A percentile compares a stretch with the other conserved stretches of the same genome.
Evolutionary conservation across 2,888 invertebrate genomes (phyloP).

Genomic region (Mamestra brassicae): DNA sequence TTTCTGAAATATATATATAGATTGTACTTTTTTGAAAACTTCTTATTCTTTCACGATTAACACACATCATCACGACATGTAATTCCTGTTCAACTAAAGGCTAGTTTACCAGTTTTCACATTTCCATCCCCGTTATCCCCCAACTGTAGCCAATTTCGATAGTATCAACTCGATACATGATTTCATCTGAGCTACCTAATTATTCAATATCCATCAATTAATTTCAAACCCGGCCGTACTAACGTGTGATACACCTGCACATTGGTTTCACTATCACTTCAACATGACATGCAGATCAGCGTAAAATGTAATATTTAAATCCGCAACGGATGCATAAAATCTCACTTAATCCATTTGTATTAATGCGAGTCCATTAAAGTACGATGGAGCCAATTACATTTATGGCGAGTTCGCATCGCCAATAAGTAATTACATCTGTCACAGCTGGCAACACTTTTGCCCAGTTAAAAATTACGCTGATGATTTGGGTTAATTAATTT

Average conservation of each 20-base stretch:
- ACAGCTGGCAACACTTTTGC: slow-evolving; percentile 63
- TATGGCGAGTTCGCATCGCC: slow-evolving; percentile 64
- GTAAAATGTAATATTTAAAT: slow-evolving; percentile 52
- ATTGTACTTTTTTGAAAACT: not conserved
- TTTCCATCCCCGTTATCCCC: not conserved
- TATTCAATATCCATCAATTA: slow-evolving; percentile 1
- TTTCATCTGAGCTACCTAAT: not conserved
- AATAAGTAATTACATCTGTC: slow-evolving; percentile 70
- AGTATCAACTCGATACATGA: not conserved
- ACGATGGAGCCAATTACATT: slow-evolving; percentile 67
- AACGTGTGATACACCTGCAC: not conserved
- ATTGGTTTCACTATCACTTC: slow-evolving; percentile 5
- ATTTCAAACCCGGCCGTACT: not conserved
- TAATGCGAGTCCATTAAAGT: slow-evolving; percentile 67
- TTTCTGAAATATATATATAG: too few relatives aligned
- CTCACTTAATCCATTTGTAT: slow-evolving; percentile 64
- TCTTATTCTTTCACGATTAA: not conserved
- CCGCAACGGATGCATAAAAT: slow-evolving; percentile 59
- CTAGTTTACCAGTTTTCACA: not conserved
- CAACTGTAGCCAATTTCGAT: not conserved
- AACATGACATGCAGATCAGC: slow-evolving; percentile 23
- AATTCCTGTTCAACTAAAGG: not conserved
- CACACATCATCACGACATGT: too few relatives aligned
- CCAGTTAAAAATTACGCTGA: slow-evolving; percentile 59
- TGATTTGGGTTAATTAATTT: slow-evolving; percentile 63